Conservation (phyloP, 2,113 vertebrate genomes). For the Pseudonaja textilis region DNA sequence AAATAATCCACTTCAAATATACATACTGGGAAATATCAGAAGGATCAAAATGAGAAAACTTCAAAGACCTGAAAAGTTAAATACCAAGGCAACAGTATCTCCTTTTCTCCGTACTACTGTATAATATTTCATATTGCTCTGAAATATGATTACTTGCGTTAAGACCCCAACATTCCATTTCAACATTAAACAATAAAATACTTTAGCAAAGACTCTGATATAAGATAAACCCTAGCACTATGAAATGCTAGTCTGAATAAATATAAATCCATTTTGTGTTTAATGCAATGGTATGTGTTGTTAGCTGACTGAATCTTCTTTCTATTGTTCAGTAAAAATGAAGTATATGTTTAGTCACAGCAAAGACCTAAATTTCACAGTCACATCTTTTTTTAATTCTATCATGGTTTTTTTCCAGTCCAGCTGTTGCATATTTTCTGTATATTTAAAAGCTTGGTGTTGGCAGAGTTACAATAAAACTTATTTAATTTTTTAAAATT, state of each 20-base stretch:
- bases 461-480: neutral
- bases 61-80: neutral
- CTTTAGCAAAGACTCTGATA: constrained; percentile 24
- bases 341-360: constrained; percentile 26
- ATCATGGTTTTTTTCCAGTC: too few relatives aligned
- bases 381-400: neutral
- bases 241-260: constrained; percentile 27
- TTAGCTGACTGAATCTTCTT: neutral
- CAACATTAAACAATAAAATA: constrained; percentile 36
- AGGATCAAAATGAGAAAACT: constrained; percentile 12
- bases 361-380: neutral
- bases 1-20: neutral
- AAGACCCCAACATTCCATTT: constrained; percentile 6
- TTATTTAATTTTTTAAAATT: neutral
- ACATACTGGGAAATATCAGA: constrained; percentile 7
- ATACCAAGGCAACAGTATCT: neutral
- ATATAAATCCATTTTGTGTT: constrained; percentile 9
- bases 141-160: constrained; percentile 27
- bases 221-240: constrained; percentile 18
- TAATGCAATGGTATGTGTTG: constrained; percentile 2
- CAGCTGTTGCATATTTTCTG: neutral
- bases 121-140: neutral
- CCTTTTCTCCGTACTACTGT: neutral
- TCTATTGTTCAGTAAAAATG: constrained; percentile 5
- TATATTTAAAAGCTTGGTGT: neutral